Evolutionary conservation across 2,113 vertebrate genomes (phyloP).

Genomic region (Prinia subflava): DNA sequence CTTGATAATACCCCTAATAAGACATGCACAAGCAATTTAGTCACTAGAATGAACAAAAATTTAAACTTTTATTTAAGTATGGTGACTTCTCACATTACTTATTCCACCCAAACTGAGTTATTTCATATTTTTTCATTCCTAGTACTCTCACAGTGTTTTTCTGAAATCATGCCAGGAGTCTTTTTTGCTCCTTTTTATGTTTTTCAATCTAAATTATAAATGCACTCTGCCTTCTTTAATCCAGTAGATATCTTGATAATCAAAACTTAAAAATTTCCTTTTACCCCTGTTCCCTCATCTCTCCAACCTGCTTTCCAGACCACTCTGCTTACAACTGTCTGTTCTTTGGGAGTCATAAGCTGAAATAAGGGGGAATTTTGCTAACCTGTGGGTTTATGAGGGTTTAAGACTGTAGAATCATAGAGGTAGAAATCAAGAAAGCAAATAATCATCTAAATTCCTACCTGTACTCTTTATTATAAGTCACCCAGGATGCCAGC

Average conservation of each 20-base stretch:
- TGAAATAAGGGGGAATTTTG: not conserved
- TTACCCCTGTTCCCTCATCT: fast-evolving
- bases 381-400: not conserved
- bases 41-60: not conserved
- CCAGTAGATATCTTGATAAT: not conserved
- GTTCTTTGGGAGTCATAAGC: not conserved
- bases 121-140: not conserved
- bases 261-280: not conserved
- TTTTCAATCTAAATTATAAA: not conserved
- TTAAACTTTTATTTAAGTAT: not conserved
- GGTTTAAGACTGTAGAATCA: not conserved
- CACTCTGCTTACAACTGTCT: not conserved
- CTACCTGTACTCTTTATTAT: not conserved
- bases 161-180: not conserved
- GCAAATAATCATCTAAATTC: not conserved
- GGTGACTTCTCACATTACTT: not conserved
- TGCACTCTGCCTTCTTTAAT: not conserved
- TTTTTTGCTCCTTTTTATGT: not conserved
- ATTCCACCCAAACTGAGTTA: not conserved
- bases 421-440: not conserved
- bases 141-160: not conserved
- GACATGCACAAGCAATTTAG: not conserved
- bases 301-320: not conserved
- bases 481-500: not conserved
- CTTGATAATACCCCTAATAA: not conserved